Percentiles rank a stretch among this genome's conserved stretches.
phyloP scores from a whole-genome alignment of 2,888 invertebrate species.

The Caenorhabditis sp. region DNA sequence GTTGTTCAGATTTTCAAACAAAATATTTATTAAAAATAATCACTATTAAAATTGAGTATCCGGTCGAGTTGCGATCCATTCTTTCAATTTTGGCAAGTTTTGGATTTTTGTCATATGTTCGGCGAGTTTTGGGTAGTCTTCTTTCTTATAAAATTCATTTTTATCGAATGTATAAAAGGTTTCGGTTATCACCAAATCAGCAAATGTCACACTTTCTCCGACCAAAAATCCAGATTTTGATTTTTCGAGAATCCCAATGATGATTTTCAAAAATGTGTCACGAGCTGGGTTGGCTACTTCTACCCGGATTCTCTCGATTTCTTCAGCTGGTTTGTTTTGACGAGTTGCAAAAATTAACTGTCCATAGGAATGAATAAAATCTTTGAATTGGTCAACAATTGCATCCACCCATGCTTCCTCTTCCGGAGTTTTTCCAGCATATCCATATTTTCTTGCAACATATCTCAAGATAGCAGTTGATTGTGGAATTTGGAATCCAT shows the following conservation, averaged over 20 bases:
- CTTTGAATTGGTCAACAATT: conserved; percentile 17
- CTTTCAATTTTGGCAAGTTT: conserved; percentile 18
- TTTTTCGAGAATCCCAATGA: conserved; percentile 14
- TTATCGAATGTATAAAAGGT: conserved; percentile 15
- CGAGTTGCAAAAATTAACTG: conserved; percentile 13
- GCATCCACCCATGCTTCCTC: conserved; percentile 33
- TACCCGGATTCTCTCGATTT: not conserved
- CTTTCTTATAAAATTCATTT: conserved; percentile 2
- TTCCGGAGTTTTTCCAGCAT: conserved; percentile 37
- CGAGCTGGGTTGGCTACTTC: conserved; percentile 15
- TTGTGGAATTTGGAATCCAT: conserved; percentile 44
- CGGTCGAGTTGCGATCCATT: conserved; percentile 21
- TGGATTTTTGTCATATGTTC: conserved; percentile 9
- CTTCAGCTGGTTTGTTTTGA: conserved; percentile 7
- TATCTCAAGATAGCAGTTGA: conserved; percentile 43
- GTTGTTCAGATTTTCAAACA: too few species aligned
- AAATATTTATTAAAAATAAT: too few species aligned
- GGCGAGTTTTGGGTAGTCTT: not conserved
- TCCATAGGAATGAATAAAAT: conserved; percentile 13
- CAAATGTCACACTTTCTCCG: conserved; percentile 20
- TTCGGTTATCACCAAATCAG: conserved; percentile 24
- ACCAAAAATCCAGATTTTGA: conserved; percentile 25
- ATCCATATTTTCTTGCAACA: conserved; percentile 45
- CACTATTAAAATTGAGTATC: conserved; percentile 18
- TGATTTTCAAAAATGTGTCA: conserved; percentile 3